Percentiles rank a stretch among this genome's conserved stretches.
These are phyloP conservation scores for Synanceia verrucosa DNA, from an alignment of 2,797 vertebrate species.

Conservation along the genomic window DNA sequence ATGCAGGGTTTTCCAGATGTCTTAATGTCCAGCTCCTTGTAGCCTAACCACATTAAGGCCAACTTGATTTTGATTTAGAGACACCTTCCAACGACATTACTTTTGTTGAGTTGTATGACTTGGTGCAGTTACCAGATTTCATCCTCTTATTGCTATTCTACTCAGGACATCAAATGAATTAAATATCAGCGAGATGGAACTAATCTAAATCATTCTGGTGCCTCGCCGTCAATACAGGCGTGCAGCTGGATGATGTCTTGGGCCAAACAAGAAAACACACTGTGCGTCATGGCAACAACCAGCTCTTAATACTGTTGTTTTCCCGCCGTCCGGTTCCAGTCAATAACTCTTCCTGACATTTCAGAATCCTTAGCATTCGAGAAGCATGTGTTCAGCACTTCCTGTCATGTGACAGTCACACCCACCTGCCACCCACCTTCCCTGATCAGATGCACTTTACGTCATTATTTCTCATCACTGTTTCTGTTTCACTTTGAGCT, in stretches of 20 bases:
- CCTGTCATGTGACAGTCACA: not conserved
- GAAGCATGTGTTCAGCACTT: not conserved
- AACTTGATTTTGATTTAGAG: not conserved
- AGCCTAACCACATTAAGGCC: not conserved
- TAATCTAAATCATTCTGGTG: conserved; percentile 26
- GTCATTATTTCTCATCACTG: too few relatives aligned
- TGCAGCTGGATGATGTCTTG: not conserved
- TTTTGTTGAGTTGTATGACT: not conserved
- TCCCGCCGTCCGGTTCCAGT: not conserved
- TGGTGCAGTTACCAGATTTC: not conserved
- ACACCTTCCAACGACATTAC: not conserved
- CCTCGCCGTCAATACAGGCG: not conserved
- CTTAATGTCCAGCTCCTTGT: not conserved
- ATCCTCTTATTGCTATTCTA: conserved; percentile 10
- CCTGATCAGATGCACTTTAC: too few relatives aligned
- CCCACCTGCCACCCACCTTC: too few relatives aligned
- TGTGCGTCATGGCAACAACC: not conserved
- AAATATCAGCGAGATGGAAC: conserved; percentile 33
- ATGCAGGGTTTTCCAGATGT: conserved; percentile 25
- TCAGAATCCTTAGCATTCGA: too few relatives aligned
- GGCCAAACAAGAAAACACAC: not conserved
- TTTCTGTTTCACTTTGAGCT: too few relatives aligned
- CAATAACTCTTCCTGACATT: not conserved
- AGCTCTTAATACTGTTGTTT: not conserved
- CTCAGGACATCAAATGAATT: conserved; percentile 16